Base-by-base conservation (phyloP, 2,888 invertebrate species). In the Agrypnus murinus region DNA sequence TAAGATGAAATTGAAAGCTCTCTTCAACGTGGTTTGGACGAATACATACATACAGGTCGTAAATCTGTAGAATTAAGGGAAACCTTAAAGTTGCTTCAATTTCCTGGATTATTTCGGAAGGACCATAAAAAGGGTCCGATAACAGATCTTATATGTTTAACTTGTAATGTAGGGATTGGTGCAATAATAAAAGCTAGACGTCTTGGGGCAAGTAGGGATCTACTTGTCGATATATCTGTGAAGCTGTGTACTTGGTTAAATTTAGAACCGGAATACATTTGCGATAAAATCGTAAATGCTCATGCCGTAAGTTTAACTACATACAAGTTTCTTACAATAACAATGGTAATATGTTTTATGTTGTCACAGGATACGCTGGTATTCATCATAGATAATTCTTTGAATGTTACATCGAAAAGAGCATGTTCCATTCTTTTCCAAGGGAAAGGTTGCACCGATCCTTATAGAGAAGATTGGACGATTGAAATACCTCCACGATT, bases 361-460 rank as follows among this genome's bases (percentile, higher is more conserved):
- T 31, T 48, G 48, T 19, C 69, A 64, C 81, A 92, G 90, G 90
- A 89, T n/a, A 88, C 89, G 14, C 75, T 90, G 25, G 80, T 87
- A 10, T 88, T 90, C 79, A 92, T 93, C 43, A 82, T 91, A 14
- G 86, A 86, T 67, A 86, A 86, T 14, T 86, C 86, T 55, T 86
- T 86, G 5, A 84, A 86, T 67, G 84, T 91, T 4, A 87, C 87
- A 0, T 84, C 89, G 0, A 82, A 84, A 9, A 86, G 88, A 32
- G 86, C 90, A 65, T 92, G 92, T 76, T 88, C 88, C 0, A 83
- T 90, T 1, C 68, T 89, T 0, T 77, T 89, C 3, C 91, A 91
- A 83, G 82, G 78, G 0, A 75, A 79, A 0, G 78, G 85, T 14
- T 70, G 69, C 17, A 83, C 82, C 48, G 71, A 80, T 73, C 78